A percentile compares a stretch with the other conserved stretches of the same genome.
Conservation (phyloP, 2,113 vertebrate species). For the Sorex fumeus region DNA sequence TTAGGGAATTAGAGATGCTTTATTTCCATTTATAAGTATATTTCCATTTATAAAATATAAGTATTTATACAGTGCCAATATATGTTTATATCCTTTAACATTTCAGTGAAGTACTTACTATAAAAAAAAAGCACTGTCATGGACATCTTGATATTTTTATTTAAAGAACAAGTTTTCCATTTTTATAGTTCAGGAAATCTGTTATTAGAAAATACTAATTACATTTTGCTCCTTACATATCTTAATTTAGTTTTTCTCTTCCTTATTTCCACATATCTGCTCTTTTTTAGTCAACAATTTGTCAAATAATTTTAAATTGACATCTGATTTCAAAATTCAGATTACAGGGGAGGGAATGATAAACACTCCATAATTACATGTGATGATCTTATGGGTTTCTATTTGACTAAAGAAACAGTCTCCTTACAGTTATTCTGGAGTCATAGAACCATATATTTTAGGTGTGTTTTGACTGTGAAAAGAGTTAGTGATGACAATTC, state of each 20-base stretch:
- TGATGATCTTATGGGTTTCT: constrained; percentile 50
- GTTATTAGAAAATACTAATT: constrained; percentile 32
- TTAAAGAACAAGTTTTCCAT: constrained; percentile 4
- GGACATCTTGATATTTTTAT: constrained; percentile 36
- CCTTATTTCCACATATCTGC: not conserved
- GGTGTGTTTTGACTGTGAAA: constrained; percentile 64
- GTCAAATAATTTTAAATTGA: constrained; percentile 67
- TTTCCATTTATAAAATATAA: constrained; percentile 27
- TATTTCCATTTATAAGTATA: constrained; percentile 35
- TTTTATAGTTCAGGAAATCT: constrained; percentile 22
- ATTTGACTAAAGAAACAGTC: constrained; percentile 35
- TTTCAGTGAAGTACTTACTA: constrained; percentile 18
- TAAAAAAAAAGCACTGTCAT: not conserved
- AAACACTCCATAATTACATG: constrained; percentile 47
- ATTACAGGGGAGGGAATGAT: not conserved
- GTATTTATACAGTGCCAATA: constrained; percentile 13
- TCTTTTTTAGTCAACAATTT: constrained; percentile 12
- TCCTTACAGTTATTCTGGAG: constrained; percentile 54
- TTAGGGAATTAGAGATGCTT: constrained; percentile 26
- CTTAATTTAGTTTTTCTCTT: constrained; percentile 50
- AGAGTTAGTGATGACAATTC: constrained; percentile 54
- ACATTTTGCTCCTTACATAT: constrained; percentile 28
- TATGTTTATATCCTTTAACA: constrained; percentile 43
- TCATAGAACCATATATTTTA: constrained; percentile 44
- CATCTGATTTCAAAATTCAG: constrained; percentile 66